Evolutionary conservation across 2,797 vertebrate species (phyloP), one percentile per base, ranked within the genome.

Genomic region (Hoplostethus mediterraneus): DNA sequence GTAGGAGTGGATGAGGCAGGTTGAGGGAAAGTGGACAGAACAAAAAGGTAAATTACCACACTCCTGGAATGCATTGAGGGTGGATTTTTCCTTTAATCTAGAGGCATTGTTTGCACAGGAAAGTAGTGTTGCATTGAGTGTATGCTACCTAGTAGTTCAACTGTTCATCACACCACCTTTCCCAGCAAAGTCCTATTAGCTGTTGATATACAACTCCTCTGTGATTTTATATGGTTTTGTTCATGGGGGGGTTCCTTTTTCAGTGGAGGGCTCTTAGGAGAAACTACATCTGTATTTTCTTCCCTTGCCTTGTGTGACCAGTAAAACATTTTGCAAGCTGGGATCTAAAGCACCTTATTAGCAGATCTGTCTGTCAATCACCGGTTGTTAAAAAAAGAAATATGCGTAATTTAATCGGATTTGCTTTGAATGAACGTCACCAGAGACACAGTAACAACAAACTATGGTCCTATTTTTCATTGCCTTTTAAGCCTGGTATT

Each of bases 401-500:
- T 6, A 44, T 12, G 38, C 40, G 1, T 55, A 36, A 73, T 67
- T 8, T 48, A 13, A 75, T 7, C 6, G 1, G n/a, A 56, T 55
- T 60, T 5, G 7, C 21, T 57, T 73, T 73, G 30, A 57, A 31
- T 12, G 16, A 17, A 55, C 36, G 12, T 44, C 51, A 16, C 21
- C 21, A 21, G 21, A 21, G 21, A 21, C 21, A 21, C 21, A 40
- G 38, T 12, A 73, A 21, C 11, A 36, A 51, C 3, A 17, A 16
- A 42, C 31, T 38, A 10, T 13, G 4, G 38, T 49, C 1, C 10
- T 28, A 30, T 47, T 47, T 57, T 13, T 12, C 5, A 44, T 47
- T 62, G 40, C 55, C 9, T 83, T 68, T 28, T 75, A 74, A 49
- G 74, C 73, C 45, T 49, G 54, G 7, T 1, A 6, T 73, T 51